Evolutionary conservation across 2,797 vertebrate species (phyloP), one percentile per base, ranked within the genome.

Genomic region (Argyrosomus regius): DNA sequence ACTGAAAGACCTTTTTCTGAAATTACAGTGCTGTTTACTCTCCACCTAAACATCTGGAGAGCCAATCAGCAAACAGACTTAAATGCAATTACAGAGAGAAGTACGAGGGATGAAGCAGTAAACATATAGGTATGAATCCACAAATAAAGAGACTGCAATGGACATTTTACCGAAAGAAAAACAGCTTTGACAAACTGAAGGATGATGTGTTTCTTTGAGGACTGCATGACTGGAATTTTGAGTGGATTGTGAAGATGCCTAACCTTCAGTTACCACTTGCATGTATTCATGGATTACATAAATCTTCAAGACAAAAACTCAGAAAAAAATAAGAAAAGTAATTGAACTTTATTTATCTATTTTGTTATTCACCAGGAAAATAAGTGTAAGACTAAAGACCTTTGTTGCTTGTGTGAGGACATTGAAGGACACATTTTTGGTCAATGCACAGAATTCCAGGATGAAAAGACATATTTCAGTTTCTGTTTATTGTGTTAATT

Each of bases 11-110:
- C 3, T 20, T 35, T 65, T 54, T 48, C 43, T 63, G 52, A 24
- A 79, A 76, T 65, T 17, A 12, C 54, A 49, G 3, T 4, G 53
- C 22, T 22, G 59, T 73, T 64, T 68, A 48, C 20, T 58, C 28
- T 63, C 20, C 0, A 2, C 9, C 18, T 13, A 41, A 26, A 6
- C 4, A 58, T 17, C 52, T 45, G 10, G 48, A 65, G 22, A 66
- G 54, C 13, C n/a, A 77, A 61, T 78, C 68, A 60, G 16, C 18
- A 77, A 79, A 82, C 24, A 64, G 62, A 39, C 58, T 18, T 14
- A 16, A 60, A 63, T 64, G 16, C 52, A 18, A 73, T 69, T 61
- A 41, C 28, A 46, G 12, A 65, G n/a, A 41, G 14, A 8, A 49
- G 5, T 7, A 26, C 17, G 20, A 52, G 35, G 58, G 45, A 39